phyloP scores from a whole-genome alignment of 2,113 vertebrate genomes.

The Pelecanus crispus region DNA sequence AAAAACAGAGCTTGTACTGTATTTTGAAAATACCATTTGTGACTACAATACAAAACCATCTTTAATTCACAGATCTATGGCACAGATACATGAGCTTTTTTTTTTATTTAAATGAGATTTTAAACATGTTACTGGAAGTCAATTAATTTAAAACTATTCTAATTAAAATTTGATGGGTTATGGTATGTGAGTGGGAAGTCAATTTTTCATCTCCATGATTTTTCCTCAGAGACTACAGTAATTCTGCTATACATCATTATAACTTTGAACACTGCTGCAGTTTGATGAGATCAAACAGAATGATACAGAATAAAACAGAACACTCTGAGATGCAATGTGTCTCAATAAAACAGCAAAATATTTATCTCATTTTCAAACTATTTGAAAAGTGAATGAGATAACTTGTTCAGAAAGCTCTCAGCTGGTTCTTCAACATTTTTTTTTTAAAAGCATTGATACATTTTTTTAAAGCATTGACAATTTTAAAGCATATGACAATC shows the following conservation, averaged over 20 bases:
- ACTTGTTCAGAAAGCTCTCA: neutral
- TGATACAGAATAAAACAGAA: neutral
- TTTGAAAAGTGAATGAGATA: neutral
- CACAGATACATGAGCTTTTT: neutral
- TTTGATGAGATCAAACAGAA: neutral
- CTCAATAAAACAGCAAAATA: neutral
- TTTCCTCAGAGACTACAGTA: neutral
- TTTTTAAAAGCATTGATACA: neutral
- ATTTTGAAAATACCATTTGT: neutral
- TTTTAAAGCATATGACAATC: no score
- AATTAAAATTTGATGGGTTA: constrained; percentile 39
- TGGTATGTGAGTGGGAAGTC: neutral
- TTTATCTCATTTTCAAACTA: neutral
- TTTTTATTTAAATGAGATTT: neutral
- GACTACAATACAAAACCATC: neutral
- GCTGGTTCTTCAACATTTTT: neutral
- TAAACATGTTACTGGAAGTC: neutral
- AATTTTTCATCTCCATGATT: constrained; percentile 2
- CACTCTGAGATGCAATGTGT: neutral
- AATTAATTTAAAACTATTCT: constrained; percentile 23
- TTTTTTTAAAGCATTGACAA: neutral
- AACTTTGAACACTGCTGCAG: neutral
- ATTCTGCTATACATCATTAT: neutral
- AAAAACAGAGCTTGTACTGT: neutral
- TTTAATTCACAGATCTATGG: neutral